Evolutionary conservation across 2,113 vertebrate species (phyloP).

Genomic region (Larimichthys polyactis): DNA sequence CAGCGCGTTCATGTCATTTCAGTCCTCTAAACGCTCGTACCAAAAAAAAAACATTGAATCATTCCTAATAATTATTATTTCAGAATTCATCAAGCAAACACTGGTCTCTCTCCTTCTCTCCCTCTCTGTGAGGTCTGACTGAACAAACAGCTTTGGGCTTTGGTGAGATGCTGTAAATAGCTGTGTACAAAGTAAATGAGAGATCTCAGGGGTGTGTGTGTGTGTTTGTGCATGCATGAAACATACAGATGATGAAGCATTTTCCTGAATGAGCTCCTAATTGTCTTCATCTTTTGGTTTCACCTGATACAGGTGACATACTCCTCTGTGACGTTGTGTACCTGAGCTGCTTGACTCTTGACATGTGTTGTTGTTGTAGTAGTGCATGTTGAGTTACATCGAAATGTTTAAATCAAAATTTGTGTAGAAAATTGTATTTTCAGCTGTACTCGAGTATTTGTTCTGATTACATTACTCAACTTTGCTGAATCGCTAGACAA

Average conservation of each 20-base stretch:
- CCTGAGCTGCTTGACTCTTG: constrained; percentile 15
- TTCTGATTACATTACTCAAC: too few relatives aligned
- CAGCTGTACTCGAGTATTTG: too few relatives aligned
- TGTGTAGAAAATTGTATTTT: too few relatives aligned
- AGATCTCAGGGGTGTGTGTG: constrained; percentile 9
- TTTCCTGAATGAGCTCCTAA: background rate
- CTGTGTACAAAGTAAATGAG: constrained; percentile 40
- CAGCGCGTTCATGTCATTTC: constrained; percentile 15
- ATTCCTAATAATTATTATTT: constrained; percentile 34
- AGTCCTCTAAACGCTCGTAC: constrained; percentile 12
- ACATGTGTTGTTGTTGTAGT: constrained; percentile 14
- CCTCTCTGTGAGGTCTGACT: constrained; percentile 6
- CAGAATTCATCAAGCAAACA: constrained; percentile 20
- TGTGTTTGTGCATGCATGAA: constrained; percentile 12
- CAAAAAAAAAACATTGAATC: background rate
- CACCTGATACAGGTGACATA: background rate
- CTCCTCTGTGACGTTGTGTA: background rate
- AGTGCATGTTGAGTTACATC: background rate
- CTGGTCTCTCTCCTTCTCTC: constrained; percentile 11
- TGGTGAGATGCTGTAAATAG: constrained; percentile 44
- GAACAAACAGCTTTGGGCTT: constrained; percentile 44
- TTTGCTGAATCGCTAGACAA: too few relatives aligned
- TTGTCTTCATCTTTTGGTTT: background rate
- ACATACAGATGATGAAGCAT: background rate
- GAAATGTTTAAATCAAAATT: too few relatives aligned